A percentile compares a stretch with the other conserved stretches of the same genome.
phyloP scores from a whole-genome alignment of 1,140 invertebrate genomes.

The Drosophila asahinai region DNA sequence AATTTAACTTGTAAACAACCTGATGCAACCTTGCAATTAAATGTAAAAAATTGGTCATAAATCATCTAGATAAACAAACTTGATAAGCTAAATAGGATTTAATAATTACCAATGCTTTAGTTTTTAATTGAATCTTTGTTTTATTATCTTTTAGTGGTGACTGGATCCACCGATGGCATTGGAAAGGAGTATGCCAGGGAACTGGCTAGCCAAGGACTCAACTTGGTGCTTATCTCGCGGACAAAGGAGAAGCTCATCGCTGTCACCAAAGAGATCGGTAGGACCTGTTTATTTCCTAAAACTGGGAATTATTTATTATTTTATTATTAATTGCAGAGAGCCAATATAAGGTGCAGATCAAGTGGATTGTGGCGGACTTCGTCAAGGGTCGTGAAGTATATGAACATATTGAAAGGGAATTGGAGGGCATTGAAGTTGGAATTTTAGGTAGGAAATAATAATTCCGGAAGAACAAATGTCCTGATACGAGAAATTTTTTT shows the following conservation, averaged over 20 bases:
- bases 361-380: slow-evolving; percentile 93
- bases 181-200: slow-evolving; percentile 95
- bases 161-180: slow-evolving; percentile 97
- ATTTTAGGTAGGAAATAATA: slow-evolving; percentile 90
- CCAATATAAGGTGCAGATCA: slow-evolving; percentile 89
- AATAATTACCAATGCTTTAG: no score
- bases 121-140: no score
- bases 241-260: slow-evolving; percentile 91
- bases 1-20: slow-evolving; percentile 36
- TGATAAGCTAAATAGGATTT: no score
- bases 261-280: slow-evolving; percentile 91
- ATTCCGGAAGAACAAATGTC: no score
- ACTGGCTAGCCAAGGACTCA: slow-evolving; percentile 91
- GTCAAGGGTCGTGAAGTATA: slow-evolving; percentile 90
- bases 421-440: slow-evolving; percentile 91
- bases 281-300: slow-evolving; percentile 24
- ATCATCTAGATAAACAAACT: no score
- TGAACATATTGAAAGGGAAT: slow-evolving; percentile 88
- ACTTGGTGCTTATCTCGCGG: slow-evolving; percentile 94
- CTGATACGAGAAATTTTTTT: no score
- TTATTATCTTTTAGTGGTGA: slow-evolving; percentile 90
- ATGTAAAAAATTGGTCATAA: no score
- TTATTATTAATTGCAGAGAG: slow-evolving; percentile 85
- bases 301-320: slow-evolving; percentile 35
- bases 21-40: neutral